Evolutionary conservation across 2,797 vertebrate species (phyloP).

Genomic region (Spheniscus humboldti): DNA sequence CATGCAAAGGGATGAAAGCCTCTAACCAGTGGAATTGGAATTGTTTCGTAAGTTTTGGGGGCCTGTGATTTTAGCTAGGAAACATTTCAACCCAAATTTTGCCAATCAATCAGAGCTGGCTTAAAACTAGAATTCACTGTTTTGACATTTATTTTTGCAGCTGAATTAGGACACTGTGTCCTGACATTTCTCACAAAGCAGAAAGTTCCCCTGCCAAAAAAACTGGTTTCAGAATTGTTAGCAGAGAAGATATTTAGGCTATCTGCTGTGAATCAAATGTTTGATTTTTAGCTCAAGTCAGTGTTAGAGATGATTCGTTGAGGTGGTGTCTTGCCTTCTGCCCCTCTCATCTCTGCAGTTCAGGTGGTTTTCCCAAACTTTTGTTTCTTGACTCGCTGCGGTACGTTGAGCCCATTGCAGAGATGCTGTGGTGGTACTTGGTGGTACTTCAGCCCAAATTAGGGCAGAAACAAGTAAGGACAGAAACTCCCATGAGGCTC

Average conservation of each 20-base stretch:
- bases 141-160: slow-evolving; percentile 39
- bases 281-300: slow-evolving; percentile 15
- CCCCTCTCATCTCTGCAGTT: not conserved
- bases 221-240: not conserved
- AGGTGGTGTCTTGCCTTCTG: not conserved
- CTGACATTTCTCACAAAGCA: slow-evolving; percentile 29
- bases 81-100: slow-evolving; percentile 9
- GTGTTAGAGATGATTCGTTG: not conserved
- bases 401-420: not conserved
- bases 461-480: not conserved
- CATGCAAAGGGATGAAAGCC: not conserved
- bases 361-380: not conserved
- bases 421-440: not conserved
- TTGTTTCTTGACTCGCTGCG: not conserved
- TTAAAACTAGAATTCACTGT: slow-evolving; percentile 27
- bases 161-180: slow-evolving; percentile 30
- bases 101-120: fast-evolving
- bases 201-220: slow-evolving; percentile 41
- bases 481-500: not conserved
- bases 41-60: not conserved
- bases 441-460: not conserved
- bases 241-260: not conserved
- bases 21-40: not conserved
- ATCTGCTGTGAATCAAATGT: not conserved
- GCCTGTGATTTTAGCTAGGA: not conserved